Evolutionary conservation across 2,113 vertebrate genomes (phyloP), one percentile per base, ranked within the genome.

Genomic region (Maccullochella peelii): DNA sequence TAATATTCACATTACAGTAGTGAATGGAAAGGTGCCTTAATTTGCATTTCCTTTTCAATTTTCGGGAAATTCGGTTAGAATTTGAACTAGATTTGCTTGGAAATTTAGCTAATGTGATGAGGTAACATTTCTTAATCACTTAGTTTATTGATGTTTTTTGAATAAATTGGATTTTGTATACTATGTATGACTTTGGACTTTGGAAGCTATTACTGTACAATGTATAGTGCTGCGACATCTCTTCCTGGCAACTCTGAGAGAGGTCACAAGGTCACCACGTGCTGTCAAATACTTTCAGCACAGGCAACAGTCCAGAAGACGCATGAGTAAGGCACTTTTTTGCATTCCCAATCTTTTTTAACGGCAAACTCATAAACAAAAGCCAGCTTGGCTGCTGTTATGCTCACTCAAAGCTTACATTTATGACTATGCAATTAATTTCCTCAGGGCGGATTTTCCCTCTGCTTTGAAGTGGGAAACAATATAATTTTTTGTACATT

Each of bases 371-470:
- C 81, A 88, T 91, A 88, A 93, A 90, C 79, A 80, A 74, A 90
- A 80, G 88, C 68, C 30, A 59, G 88, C 83, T 78, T 86, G 86
- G 67, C 90, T 82, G 82, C 78, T 89, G 86, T 91, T 93, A 87
- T 90, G 88, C 92, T 87, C 57, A 87, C 78, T 87, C 79, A 88
- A 93, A 91, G 88, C 84, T 94, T 86, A 74, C 70, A 38, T 85
- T 93, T 95, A 94, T 86, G 89, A 92, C 86, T 77, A 80, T 65
- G 70, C 92, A 85, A 84, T 89, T 88, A 63, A 80, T 88, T 90
- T 90, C 82, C 85, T 44, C 72, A 33, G 79, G 81, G 78, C 82
- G 86, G 82, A 88, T 90, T 91, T 90, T 76, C 69, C 52, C 36
- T 82, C 67, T 11, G 23, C 90, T 94, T 94, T 92, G 86, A 94